Conservation (phyloP, 2,113 vertebrate species). For the Ginglymostoma cirratum region DNA sequence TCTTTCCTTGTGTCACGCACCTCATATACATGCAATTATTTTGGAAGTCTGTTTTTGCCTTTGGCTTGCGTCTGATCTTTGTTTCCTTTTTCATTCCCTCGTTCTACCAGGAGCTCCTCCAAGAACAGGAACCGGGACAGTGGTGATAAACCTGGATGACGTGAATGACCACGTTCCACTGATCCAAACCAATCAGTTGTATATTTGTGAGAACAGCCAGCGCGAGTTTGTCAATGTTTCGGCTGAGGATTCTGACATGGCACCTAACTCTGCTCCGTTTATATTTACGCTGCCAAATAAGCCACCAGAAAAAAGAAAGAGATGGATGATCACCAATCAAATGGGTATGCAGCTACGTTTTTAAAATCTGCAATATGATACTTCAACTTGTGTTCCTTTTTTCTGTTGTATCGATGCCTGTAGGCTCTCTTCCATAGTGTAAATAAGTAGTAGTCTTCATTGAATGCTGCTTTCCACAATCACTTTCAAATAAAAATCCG, state of each 20-base stretch:
- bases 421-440: background rate
- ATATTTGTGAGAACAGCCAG: conserved; percentile 58
- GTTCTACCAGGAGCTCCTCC: conserved; percentile 48
- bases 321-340: conserved; percentile 55
- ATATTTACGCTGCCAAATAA: conserved; percentile 49
- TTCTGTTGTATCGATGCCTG: background rate
- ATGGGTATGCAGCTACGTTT: conserved; percentile 55
- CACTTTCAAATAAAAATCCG: background rate
- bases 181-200: conserved; percentile 40
- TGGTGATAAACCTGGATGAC: conserved; percentile 65
- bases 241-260: conserved; percentile 59
- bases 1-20: background rate
- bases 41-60: background rate
- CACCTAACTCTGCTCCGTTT: conserved; percentile 62
- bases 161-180: conserved; percentile 67
- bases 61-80: background rate
- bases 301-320: conserved; percentile 40
- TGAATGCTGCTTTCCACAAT: background rate
- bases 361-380: background rate
- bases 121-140: conserved; percentile 71
- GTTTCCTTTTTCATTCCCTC: conserved; percentile 37
- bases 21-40: background rate
- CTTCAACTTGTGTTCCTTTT: too few species aligned
- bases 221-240: conserved; percentile 49
- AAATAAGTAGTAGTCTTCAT: background rate